Conservation (phyloP, 2,888 invertebrate genomes). For the Malthinus seriepunctatus region DNA sequence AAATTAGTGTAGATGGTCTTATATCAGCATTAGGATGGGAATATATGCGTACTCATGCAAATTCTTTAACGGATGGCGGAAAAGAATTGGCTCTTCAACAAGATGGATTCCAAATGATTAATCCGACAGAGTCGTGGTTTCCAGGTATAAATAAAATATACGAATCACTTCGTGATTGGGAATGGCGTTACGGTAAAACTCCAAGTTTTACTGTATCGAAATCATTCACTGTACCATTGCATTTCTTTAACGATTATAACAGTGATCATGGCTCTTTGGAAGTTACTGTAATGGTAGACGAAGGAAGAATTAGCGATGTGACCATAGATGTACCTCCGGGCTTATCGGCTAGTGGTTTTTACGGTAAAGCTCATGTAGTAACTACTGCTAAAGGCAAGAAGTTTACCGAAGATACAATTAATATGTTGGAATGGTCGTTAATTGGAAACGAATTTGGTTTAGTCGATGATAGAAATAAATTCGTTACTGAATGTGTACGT, state of each 20-base stretch:
- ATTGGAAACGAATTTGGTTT: slow-evolving; percentile 42
- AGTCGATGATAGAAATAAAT: slow-evolving; percentile 61
- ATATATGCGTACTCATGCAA: slow-evolving; percentile 74
- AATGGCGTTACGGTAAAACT: slow-evolving; percentile 87
- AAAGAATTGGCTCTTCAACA: slow-evolving; percentile 72
- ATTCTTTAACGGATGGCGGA: slow-evolving; percentile 72
- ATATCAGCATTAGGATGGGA: slow-evolving; percentile 83
- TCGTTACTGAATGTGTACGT: slow-evolving; percentile 65
- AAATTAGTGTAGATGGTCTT: slow-evolving; percentile 71
- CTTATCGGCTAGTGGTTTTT: slow-evolving; percentile 62
- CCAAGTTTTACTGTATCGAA: slow-evolving; percentile 80
- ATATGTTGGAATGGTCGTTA: slow-evolving; percentile 58
- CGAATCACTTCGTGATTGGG: slow-evolving; percentile 75
- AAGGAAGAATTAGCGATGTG: slow-evolving; percentile 68
- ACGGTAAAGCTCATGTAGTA: slow-evolving; percentile 65
- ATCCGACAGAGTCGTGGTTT: slow-evolving; percentile 87
- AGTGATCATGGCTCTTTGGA: slow-evolving; percentile 58
- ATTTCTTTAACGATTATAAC: slow-evolving; percentile 53
- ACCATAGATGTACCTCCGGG: slow-evolving; percentile 67
- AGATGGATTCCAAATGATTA: slow-evolving; percentile 82
- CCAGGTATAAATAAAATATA: slow-evolving; percentile 77
- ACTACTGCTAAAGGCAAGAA: slow-evolving; percentile 67
- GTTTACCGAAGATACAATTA: slow-evolving; percentile 67
- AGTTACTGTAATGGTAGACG: slow-evolving; percentile 66
- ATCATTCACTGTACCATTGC: slow-evolving; percentile 63